A percentile compares a stretch with the other conserved stretches of the same genome.
Conservation (phyloP, 1,140 invertebrate species). For the Anoplolepis gracilipes region DNA sequence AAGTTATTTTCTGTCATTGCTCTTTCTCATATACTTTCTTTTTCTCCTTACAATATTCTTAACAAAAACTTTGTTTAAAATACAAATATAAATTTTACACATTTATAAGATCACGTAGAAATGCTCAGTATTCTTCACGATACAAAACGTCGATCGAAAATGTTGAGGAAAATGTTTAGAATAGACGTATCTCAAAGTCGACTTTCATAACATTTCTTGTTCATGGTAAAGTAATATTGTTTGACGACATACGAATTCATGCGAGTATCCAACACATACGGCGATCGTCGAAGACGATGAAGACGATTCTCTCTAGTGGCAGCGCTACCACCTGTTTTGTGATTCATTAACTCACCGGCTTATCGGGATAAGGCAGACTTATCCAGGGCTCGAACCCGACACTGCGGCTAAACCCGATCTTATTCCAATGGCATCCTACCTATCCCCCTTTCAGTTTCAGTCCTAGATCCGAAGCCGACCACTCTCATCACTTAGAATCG, state of each 20-base stretch:
- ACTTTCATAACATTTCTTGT: not conserved
- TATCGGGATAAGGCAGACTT: slow-evolving; percentile 86
- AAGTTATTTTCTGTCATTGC: not conserved
- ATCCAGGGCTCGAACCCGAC: slow-evolving; percentile 85
- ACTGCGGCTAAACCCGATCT: slow-evolving; percentile 85
- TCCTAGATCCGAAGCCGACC: slow-evolving; percentile 51
- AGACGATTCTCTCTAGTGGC: slow-evolving; percentile 67
- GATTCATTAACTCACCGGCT: slow-evolving; percentile 87
- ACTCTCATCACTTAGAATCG: slow-evolving; percentile 23
- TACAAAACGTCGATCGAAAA: not conserved
- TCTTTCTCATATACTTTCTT: not conserved
- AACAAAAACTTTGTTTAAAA: not conserved
- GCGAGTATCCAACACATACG: slow-evolving; percentile 28
- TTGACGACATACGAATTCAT: slow-evolving; percentile 41
- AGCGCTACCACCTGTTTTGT: slow-evolving; percentile 85
- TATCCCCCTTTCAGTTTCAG: slow-evolving; percentile 81
- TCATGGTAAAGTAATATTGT: slow-evolving; percentile 29
- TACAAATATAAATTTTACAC: not conserved
- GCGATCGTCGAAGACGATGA: slow-evolving; percentile 63
- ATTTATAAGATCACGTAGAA: not conserved
- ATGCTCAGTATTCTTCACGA: not conserved
- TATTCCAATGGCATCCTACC: slow-evolving; percentile 85
- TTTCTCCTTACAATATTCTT: not conserved
- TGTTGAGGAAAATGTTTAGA: not conserved
- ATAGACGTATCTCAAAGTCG: not conserved